These are phyloP conservation scores for Cryptotis parvus DNA, from an alignment of 2,113 vertebrate species.

Conservation along the genomic window DNA sequence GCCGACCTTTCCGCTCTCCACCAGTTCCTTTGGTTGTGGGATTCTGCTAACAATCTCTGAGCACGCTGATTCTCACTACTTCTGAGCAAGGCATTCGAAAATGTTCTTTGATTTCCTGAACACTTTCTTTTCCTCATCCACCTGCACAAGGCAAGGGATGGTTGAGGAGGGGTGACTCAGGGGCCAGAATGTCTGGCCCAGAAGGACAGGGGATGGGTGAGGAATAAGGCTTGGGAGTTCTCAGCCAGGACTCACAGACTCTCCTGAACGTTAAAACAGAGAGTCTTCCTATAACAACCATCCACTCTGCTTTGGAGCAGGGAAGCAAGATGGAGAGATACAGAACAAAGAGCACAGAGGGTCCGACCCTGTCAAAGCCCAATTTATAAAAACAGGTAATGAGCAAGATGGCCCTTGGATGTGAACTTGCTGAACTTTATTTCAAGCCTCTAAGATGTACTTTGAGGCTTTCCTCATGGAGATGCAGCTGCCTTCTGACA, in stretches of 20 bases:
- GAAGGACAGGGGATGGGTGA: too few species aligned
- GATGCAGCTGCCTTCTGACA: background rate
- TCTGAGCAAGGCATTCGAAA: too few species aligned
- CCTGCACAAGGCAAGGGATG: too few species aligned
- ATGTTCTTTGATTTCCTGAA: too few species aligned
- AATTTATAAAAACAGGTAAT: too few species aligned
- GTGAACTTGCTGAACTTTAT: background rate
- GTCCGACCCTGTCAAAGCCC: too few species aligned
- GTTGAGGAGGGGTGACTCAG: too few species aligned
- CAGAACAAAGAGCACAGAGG: background rate
- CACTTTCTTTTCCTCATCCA: too few species aligned
- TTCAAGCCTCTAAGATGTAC: background rate
- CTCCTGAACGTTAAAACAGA: background rate
- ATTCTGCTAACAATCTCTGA: too few species aligned
- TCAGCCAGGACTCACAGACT: background rate
- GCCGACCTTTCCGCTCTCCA: background rate
- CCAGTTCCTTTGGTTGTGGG: background rate
- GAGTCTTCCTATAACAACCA: background rate
- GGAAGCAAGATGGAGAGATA: background rate
- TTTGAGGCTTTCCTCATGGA: background rate
- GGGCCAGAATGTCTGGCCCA: too few species aligned
- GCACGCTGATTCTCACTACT: too few species aligned
- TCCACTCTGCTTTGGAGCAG: rapidly evolving
- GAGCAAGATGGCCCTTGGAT: too few species aligned
- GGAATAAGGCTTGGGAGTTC: background rate